Conservation (phyloP, 30 jellyfish, hydroid and myxozoan genomes). For the Turritopsis dohrnii region DNA sequence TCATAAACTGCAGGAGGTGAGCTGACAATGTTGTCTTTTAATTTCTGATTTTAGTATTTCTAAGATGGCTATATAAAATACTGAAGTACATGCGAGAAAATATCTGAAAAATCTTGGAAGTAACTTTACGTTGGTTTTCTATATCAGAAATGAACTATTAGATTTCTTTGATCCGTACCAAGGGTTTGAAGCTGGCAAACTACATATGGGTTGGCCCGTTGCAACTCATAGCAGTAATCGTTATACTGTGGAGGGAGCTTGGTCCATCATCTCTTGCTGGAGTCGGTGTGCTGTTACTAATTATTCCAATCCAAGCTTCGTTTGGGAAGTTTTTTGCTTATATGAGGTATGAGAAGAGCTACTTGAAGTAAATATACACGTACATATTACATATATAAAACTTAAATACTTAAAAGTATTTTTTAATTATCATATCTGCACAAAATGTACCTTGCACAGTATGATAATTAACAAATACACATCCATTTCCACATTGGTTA, state of each 20-base stretch:
- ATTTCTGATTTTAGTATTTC: too few relatives aligned
- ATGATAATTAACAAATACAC: not conserved
- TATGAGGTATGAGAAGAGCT: conserved; percentile 41
- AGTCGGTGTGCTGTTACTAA: conserved; percentile 52
- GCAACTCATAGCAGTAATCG: conserved; percentile 31
- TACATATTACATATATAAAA: not conserved
- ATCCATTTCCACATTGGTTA: not conserved
- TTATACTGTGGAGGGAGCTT: conserved; percentile 61
- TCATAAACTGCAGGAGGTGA: conserved; percentile 58
- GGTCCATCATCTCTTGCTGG: conserved; percentile 81
- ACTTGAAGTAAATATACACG: not conserved
- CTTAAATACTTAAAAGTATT: too few relatives aligned
- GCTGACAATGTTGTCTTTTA: too few relatives aligned
- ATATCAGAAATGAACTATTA: not conserved
- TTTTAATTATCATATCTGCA: too few relatives aligned
- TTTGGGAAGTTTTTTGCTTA: conserved; percentile 61
- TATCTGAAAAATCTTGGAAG: too few relatives aligned
- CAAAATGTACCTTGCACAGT: too few relatives aligned
- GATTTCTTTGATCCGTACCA: not conserved
- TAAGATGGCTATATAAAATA: too few relatives aligned
- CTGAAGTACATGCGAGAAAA: too few relatives aligned
- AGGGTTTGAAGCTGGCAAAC: conserved; percentile 67
- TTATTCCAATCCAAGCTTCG: conserved; percentile 58
- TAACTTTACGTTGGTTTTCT: not conserved
- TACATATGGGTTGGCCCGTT: conserved; percentile 73